Base-by-base conservation (phyloP, 2,888 invertebrate genomes). In the Trissolcus brochymenae region DNA sequence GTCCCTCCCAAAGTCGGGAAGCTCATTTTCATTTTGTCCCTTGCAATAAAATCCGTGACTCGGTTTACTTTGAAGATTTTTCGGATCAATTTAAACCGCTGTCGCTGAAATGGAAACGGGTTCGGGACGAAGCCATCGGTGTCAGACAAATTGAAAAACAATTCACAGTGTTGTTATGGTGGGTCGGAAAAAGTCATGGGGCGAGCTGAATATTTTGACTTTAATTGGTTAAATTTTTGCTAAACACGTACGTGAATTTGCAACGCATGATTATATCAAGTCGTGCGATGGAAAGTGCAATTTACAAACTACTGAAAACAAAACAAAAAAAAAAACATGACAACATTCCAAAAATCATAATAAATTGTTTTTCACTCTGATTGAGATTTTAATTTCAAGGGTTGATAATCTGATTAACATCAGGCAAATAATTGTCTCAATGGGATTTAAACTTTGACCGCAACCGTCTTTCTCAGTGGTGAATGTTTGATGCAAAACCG, bases 21-120 rank as follows among this genome's bases (percentile, higher is more conserved):
- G 56, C 62, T 57, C 17, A 57, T 62, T 74, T 67, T 59, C 67
- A 43, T 67, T 67, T 74, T 55, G 67, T 62, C 53, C 55, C 40
- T 41, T 41, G 0, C 55, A 60, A 46, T 67, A 46, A 67, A 67
- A 51, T 6, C 4, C 46, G 40, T 57, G 74, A 74, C 67, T 67
- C 56, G 53, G 51, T 62, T 67, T 74, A 17, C 57, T 46, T 43
- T 53, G 16, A 43, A 21, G 59, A 43, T 57, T 66, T 65, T 49
- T 49, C 14, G 7, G n/a, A 56, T 56, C 41, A 13, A 13, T 41
- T 41, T 41, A n/a, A 41, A 41, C 41, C n/a, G 41, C n/a, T 41
- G 49, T 14, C 49, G 49, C 1, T 16, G 49, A 49, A 49, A 49
- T 16, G 16, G n/a, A 49, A 14, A 6, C 14, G n/a, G 14, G 6